Base-by-base conservation (phyloP, 1,140 invertebrate species). In the Sipha flava region DNA sequence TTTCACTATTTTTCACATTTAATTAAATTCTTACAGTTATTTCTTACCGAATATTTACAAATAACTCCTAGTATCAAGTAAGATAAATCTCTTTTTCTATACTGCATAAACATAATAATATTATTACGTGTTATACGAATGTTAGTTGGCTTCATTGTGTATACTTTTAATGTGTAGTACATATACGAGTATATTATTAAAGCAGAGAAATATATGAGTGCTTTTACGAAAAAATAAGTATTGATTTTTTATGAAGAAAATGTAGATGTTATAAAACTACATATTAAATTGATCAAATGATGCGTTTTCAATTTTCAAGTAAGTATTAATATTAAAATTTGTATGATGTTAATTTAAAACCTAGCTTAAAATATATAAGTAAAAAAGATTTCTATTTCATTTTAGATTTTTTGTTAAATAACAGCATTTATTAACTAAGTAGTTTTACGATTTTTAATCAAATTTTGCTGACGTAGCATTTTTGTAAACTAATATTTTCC, bases 31-130 rank as follows among this genome's bases (percentile, higher is more conserved):
- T 16, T n/a, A n/a, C n/a, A n/a, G n/a, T n/a, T n/a, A n/a, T n/a
- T n/a, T n/a, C n/a, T n/a, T n/a, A n/a, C n/a, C n/a, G 47, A 70
- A 70, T 70, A 70, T 47, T 47, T 70, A 70, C 23, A 70, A 66
- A 66, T 66, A 66, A 12, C 4, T 3, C 64, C 40, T 1, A 1
- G 21, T 21, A 23, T 26, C 40, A 47, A 70, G 10, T n/a, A 18
- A 43, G 37, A 47, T 70, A 70, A 70, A 45, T 16, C 23, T 29
- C 0, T 1, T 64, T 66, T 66, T 66, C 12, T 66, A 18, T 68
- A 68, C 18, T 26, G 64, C 31, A 45, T 18, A 18, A 43, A 66
- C 29, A 68, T 43, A 43, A 45, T 45, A 68, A 21, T 26, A 70
- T 23, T 14, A 21, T 37, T 70, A 70, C 43, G 66, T 26, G 43